Percentiles rank a stretch among this genome's conserved stretches.
phyloP scores from a whole-genome alignment of 2,888 invertebrate species.

The Hirtodrosophila histrioides region DNA sequence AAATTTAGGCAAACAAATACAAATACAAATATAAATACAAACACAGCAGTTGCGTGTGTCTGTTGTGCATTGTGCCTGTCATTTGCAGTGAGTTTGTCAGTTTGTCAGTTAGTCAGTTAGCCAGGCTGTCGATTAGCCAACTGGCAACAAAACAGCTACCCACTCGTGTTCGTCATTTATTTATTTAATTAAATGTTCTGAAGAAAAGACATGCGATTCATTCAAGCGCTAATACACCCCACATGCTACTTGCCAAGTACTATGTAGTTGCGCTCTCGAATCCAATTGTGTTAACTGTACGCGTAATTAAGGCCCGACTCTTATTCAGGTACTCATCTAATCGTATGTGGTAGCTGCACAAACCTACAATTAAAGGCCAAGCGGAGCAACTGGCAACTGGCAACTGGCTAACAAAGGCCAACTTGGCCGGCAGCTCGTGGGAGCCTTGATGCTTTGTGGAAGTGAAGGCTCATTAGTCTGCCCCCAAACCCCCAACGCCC shows the following conservation, averaged over 20 bases:
- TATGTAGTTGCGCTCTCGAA: slow-evolving; percentile 5
- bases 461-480: slow-evolving; percentile 52
- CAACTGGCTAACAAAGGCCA: slow-evolving; percentile 35
- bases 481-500: too few relatives aligned
- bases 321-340: slow-evolving; percentile 32
- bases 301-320: slow-evolving; percentile 45
- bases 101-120: slow-evolving; percentile 8
- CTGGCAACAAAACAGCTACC: slow-evolving; percentile 22
- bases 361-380: slow-evolving; percentile 33
- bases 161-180: slow-evolving; percentile 65
- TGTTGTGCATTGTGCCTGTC: slow-evolving; percentile 9
- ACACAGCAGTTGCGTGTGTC: slow-evolving; percentile 18
- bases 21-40: slow-evolving; percentile 9
- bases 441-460: slow-evolving; percentile 66
- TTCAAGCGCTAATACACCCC: slow-evolving; percentile 64
- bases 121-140: slow-evolving; percentile 62
- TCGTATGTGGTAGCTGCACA: slow-evolving; percentile 3
- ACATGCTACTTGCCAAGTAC: neutral
- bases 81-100: too few relatives aligned
- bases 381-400: slow-evolving; percentile 8
- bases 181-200: slow-evolving; percentile 77
- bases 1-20: slow-evolving; percentile 39
- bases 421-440: slow-evolving; percentile 20
- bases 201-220: slow-evolving; percentile 78
- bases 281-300: slow-evolving; percentile 31